A percentile compares a stretch with the other conserved stretches of the same genome.
Evolutionary conservation across 2,888 invertebrate species (phyloP).

Genomic region (Microctonus hyperodae): DNA sequence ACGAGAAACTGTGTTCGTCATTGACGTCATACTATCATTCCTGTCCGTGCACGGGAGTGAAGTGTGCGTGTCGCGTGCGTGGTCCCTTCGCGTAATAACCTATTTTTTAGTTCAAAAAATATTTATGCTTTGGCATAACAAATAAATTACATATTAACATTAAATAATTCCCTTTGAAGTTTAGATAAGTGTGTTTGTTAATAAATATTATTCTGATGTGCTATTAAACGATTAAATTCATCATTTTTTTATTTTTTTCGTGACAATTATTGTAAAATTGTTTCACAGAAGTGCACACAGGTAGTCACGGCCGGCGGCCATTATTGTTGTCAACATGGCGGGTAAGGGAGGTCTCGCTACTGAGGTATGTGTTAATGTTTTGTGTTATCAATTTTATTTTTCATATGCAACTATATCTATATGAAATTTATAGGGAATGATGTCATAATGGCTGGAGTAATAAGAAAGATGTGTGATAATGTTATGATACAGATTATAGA

Average conservation of each 20-base stretch:
- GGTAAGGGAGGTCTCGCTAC: slow-evolving; percentile 53
- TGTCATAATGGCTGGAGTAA: slow-evolving; percentile 4
- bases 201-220: too few species aligned
- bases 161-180: too few species aligned
- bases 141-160: too few species aligned
- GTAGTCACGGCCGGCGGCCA: slow-evolving; percentile 44
- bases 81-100: background rate
- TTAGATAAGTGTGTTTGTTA: too few species aligned
- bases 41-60: slow-evolving; percentile 19
- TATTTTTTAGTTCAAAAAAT: background rate
- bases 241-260: background rate
- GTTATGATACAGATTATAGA: background rate
- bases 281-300: slow-evolving; percentile 30
- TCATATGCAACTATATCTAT: background rate
- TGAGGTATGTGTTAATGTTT: slow-evolving; percentile 48
- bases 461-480: background rate
- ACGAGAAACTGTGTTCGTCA: slow-evolving; percentile 3
- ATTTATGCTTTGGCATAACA: background rate
- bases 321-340: slow-evolving; percentile 60
- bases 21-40: slow-evolving; percentile 24
- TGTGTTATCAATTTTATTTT: slow-evolving; percentile 12
- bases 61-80: slow-evolving; percentile 22
- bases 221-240: background rate
- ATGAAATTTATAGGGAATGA: background rate
- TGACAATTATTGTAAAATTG: slow-evolving; percentile 10